Conservation (phyloP, 2,888 invertebrate species). For the Anarsia innoxiella region DNA sequence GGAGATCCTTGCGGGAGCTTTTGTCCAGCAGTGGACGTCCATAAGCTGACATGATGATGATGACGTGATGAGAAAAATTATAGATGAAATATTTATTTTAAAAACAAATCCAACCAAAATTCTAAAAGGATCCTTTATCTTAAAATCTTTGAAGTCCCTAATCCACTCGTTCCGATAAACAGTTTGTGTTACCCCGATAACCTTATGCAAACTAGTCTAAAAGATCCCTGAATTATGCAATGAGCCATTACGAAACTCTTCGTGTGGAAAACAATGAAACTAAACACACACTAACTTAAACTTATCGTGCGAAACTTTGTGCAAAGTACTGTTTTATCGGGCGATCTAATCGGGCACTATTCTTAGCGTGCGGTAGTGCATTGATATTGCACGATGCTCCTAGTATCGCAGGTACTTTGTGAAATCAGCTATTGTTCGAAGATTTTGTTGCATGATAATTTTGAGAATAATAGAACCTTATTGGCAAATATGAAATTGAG, state of each 20-base stretch:
- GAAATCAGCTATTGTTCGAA: conserved; percentile 43
- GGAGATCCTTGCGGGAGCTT: no score
- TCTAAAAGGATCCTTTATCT: no score
- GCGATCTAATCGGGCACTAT: conserved; percentile 39
- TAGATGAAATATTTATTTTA: no score
- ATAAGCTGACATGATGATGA: no score
- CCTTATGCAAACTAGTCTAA: conserved; percentile 15
- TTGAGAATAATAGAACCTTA: no score
- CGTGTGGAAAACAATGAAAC: conserved; percentile 41
- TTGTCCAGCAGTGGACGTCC: no score
- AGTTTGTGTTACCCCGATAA: conserved; percentile 12
- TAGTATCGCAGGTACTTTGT: conserved; percentile 39
- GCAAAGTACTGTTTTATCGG: conserved; percentile 42
- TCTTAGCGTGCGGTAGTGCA: conserved; percentile 31
- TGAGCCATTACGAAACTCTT: conserved; percentile 32
- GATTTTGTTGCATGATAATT: conserved; percentile 33
- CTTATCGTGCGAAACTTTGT: conserved; percentile 43
- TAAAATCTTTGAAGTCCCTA: no score
- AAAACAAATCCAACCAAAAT: not conserved
- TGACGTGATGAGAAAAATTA: no score
- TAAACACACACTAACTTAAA: conserved; percentile 25
- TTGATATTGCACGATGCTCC: conserved; percentile 46
- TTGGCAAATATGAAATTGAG: no score
- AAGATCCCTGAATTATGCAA: conserved; percentile 36
- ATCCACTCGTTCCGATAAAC: conserved; percentile 5